These are phyloP conservation scores for Prietella phreatophila DNA, from an alignment of 2,113 vertebrate species.

Conservation along the genomic window DNA sequence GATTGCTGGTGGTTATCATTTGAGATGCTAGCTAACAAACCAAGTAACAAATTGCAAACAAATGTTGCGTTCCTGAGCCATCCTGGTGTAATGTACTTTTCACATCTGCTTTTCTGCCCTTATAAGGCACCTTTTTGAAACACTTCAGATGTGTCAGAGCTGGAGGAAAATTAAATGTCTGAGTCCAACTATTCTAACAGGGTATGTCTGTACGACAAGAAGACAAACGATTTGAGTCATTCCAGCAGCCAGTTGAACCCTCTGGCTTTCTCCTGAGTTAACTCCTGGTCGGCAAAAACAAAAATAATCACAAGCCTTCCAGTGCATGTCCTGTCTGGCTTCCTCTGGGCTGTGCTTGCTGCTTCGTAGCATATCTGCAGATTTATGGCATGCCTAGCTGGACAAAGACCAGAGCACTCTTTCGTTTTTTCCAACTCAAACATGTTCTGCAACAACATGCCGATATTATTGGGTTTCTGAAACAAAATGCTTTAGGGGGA, in stretches of 20 bases:
- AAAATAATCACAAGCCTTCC: slow-evolving; percentile 45
- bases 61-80: slow-evolving; percentile 31
- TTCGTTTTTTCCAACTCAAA: slow-evolving; percentile 52
- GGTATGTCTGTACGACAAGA: slow-evolving; percentile 17
- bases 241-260: slow-evolving; percentile 39
- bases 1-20: slow-evolving; percentile 8
- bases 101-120: neutral
- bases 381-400: slow-evolving; percentile 53
- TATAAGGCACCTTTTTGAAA: slow-evolving; percentile 28
- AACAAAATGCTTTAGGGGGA: slow-evolving; percentile 41
- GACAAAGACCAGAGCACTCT: slow-evolving; percentile 46
- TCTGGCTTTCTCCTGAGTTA: slow-evolving; percentile 39
- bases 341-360: slow-evolving; percentile 24
- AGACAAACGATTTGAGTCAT: slow-evolving; percentile 40
- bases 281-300: slow-evolving; percentile 32
- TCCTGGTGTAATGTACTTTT: slow-evolving; percentile 7
- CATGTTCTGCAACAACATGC: slow-evolving; percentile 53
- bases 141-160: neutral
- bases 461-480: slow-evolving; percentile 50
- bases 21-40: neutral
- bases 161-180: slow-evolving; percentile 7
- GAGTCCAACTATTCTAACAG: slow-evolving; percentile 24
- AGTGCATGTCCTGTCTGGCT: slow-evolving; percentile 40
- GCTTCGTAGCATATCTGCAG: slow-evolving; percentile 45
- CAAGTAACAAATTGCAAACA: slow-evolving; percentile 14